These are phyloP conservation scores for Hystrix brachyura DNA, from an alignment of 2,113 vertebrate genomes.

Conservation along the genomic window DNA sequence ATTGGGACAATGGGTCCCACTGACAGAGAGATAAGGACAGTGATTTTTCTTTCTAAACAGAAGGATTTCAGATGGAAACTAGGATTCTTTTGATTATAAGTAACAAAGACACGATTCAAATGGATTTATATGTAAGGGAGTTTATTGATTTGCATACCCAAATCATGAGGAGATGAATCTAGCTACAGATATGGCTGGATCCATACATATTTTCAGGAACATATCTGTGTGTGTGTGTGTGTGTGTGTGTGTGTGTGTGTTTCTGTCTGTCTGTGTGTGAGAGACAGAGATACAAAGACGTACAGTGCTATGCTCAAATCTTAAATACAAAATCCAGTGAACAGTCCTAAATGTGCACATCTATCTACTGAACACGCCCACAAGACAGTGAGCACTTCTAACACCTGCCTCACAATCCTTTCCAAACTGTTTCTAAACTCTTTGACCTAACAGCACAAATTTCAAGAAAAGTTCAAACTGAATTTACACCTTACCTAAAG, in stretches of 20 bases:
- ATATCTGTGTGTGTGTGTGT: neutral
- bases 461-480: neutral
- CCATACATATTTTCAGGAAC: neutral
- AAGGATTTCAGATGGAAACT: neutral
- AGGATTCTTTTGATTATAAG: neutral
- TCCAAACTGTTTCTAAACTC: neutral
- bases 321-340: neutral
- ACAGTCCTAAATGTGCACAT: neutral
- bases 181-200: neutral
- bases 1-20: neutral
- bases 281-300: neutral
- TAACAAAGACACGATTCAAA: slow-evolving; percentile 3
- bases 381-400: neutral
- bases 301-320: neutral
- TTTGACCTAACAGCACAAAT: neutral
- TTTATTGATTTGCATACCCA: neutral
- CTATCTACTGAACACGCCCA: neutral
- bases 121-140: neutral
- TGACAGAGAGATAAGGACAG: neutral
- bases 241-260: neutral
- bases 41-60: neutral
- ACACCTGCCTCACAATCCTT: neutral
- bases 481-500: neutral
- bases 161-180: neutral
- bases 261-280: neutral